These are phyloP conservation scores for Molanna angustata DNA, from an alignment of 2,888 invertebrate species.

Conservation along the genomic window DNA sequence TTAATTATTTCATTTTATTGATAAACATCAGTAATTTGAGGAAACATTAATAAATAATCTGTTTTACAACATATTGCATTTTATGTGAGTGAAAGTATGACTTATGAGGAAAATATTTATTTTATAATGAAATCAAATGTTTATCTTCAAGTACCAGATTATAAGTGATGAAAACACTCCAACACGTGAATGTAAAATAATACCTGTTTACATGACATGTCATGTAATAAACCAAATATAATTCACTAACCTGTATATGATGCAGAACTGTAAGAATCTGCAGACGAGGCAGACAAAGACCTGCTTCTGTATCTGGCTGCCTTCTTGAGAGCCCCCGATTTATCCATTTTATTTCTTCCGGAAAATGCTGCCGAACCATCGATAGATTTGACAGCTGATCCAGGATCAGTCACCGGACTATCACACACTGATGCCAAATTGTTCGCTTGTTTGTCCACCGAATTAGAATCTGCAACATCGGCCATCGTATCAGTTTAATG, in stretches of 20 bases:
- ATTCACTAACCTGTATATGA: conserved; percentile 57
- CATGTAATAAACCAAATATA: neutral
- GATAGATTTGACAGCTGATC: conserved; percentile 58
- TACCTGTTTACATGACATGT: too few species aligned
- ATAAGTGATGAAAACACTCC: too few species aligned
- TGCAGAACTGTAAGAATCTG: conserved; percentile 90
- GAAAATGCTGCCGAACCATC: conserved; percentile 44
- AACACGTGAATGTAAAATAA: too few species aligned
- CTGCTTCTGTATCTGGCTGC: conserved; percentile 85
- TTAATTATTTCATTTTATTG: too few species aligned
- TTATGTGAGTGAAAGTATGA: too few species aligned
- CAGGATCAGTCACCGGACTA: conserved; percentile 75
- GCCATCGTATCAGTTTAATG: conserved; percentile 13
- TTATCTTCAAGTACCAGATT: too few species aligned
- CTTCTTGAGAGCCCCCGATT: conserved; percentile 80
- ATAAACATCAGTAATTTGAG: too few species aligned
- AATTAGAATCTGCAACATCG: conserved; percentile 12
- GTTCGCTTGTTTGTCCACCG: conserved; percentile 12
- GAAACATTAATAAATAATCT: too few species aligned
- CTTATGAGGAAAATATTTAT: too few species aligned
- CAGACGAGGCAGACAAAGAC: conserved; percentile 90
- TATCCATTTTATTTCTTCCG: conserved; percentile 40
- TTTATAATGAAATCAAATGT: too few species aligned
- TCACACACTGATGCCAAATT: conserved; percentile 62
- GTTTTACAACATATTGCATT: too few species aligned